Percentiles rank a stretch among this genome's conserved stretches.
Conservation (phyloP, 2,113 vertebrate species). For the Heterotis niloticus region DNA sequence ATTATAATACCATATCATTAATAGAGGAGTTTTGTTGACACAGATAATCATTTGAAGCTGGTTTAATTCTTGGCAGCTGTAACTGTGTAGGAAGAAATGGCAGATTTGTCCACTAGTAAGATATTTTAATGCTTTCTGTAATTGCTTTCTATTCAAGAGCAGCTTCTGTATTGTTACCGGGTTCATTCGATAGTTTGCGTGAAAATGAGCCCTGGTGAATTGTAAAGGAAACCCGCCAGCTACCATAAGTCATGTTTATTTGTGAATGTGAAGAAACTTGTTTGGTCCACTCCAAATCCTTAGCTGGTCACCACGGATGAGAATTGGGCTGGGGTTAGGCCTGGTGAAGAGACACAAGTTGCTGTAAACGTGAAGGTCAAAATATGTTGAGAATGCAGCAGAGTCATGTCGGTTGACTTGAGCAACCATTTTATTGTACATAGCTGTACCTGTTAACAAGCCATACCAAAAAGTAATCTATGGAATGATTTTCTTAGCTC, state of each 20-base stretch:
- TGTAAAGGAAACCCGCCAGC: background rate
- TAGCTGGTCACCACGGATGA: background rate
- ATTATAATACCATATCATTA: background rate
- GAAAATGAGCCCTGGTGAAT: background rate
- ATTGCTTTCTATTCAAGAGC: no score
- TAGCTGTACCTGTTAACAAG: slow-evolving; percentile 16
- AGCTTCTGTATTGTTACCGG: no score
- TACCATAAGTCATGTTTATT: background rate
- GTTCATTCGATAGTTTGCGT: background rate
- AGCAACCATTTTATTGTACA: background rate
- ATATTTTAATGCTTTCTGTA: no score
- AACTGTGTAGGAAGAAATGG: no score
- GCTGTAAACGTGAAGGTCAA: background rate
- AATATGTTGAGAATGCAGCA: background rate
- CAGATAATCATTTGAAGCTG: background rate
- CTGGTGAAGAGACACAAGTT: no score
- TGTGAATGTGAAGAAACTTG: background rate
- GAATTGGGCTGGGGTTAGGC: no score
- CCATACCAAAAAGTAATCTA: slow-evolving; percentile 18
- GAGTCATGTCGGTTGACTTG: background rate
- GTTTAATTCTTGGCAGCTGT: background rate
- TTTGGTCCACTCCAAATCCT: background rate
- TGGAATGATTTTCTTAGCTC: background rate
- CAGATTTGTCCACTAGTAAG: no score
- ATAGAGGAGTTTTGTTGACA: background rate